Evolutionary conservation across 2,113 vertebrate genomes (phyloP).

Genomic region (Blennius ocellaris): DNA sequence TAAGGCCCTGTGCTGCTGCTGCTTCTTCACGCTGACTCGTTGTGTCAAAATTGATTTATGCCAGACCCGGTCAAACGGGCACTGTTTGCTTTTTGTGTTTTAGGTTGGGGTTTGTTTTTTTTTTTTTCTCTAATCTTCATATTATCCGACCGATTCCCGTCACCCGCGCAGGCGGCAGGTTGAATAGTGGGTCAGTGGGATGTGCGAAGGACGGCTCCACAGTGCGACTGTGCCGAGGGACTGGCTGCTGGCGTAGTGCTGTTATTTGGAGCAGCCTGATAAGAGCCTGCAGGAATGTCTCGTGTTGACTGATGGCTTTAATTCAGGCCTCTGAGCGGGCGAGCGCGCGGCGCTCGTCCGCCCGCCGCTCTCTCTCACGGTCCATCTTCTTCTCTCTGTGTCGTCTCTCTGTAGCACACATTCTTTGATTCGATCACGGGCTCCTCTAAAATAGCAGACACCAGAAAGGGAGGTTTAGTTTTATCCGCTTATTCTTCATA

Average conservation of each 20-base stretch:
- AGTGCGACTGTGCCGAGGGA: constrained; percentile 22
- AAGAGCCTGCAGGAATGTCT: constrained; percentile 70
- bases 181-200: constrained; percentile 67
- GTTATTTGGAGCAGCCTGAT: constrained; percentile 69
- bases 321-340: constrained; percentile 46
- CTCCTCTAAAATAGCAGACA: neutral
- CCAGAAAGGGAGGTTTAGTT: neutral
- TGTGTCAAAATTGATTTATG: constrained; percentile 21
- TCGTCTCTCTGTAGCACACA: neutral
- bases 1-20: neutral
- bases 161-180: constrained; percentile 14
- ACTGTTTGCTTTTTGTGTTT: neutral
- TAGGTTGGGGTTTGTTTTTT: neutral
- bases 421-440: neutral
- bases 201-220: constrained; percentile 45
- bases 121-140: neutral
- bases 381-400: constrained; percentile 5
- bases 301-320: constrained; percentile 67
- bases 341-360: constrained; percentile 39
- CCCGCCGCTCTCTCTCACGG: constrained; percentile 7
- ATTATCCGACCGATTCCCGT: neutral
- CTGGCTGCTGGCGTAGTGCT: constrained; percentile 46
- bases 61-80: neutral
- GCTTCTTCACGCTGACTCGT: constrained; percentile 11
- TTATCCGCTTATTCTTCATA: neutral